Conservation (phyloP, 2,888 invertebrate species). For the Macroteleia sp. region DNA sequence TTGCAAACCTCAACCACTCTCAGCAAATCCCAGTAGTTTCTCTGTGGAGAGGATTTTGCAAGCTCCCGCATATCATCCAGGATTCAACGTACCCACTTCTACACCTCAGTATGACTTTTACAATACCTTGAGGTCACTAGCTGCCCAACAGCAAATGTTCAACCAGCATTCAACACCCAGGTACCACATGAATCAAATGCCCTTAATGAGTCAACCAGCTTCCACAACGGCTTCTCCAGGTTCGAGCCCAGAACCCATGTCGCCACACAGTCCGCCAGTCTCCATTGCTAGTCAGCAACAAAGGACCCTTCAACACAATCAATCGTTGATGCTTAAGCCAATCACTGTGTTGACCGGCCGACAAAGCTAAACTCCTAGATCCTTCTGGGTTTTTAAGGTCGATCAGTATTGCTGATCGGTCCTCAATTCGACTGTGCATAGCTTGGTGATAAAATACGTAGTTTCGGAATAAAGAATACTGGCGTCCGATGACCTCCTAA, state of each 20-base stretch:
- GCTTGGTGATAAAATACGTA: conserved; percentile 32
- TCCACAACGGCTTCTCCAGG: conserved; percentile 81
- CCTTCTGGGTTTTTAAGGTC: neutral
- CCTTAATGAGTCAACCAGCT: conserved; percentile 72
- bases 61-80: conserved; percentile 66
- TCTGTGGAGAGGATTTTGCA: conserved; percentile 84
- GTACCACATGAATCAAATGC: conserved; percentile 70
- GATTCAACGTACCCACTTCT: conserved; percentile 63
- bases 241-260: conserved; percentile 85
- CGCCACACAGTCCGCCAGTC: conserved; percentile 83
- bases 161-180: conserved; percentile 71
- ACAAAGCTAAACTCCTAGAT: conserved; percentile 75
- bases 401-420: neutral
- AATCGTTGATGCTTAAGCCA: conserved; percentile 80
- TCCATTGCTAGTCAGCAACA: conserved; percentile 83
- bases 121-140: conserved; percentile 83
- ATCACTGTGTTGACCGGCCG: conserved; percentile 81
- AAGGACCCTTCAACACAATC: conserved; percentile 77
- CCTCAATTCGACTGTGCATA: conserved; percentile 7
- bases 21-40: conserved; percentile 84
- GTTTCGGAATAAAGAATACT: too few relatives aligned
- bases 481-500: too few relatives aligned
- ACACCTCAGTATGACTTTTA: conserved; percentile 84
- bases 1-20: conserved; percentile 82
- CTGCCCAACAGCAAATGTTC: conserved; percentile 82